A percentile compares a stretch with the other conserved stretches of the same genome.
phyloP scores from a whole-genome alignment of 2,888 invertebrate species.

The Chalcosyrphus nemorum region DNA sequence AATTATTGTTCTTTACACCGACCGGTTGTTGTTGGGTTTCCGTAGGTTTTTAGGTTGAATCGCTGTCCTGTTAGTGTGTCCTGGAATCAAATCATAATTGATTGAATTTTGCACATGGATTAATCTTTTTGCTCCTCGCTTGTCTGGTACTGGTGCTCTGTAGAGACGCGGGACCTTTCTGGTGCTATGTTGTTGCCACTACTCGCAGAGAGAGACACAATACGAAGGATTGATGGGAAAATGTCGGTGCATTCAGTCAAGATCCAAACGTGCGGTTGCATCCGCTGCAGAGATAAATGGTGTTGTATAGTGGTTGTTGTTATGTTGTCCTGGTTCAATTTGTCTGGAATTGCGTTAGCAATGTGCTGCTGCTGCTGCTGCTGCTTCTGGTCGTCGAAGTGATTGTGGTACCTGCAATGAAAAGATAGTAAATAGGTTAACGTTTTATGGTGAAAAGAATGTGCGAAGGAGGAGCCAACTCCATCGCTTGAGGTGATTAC shows the following conservation, averaged over 20 bases:
- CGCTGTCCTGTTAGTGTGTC: conserved; percentile 51
- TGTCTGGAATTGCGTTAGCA: conserved; percentile 62
- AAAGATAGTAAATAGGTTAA: conserved; percentile 60
- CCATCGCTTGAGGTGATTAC: conserved; percentile 26
- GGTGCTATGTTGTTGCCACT: not conserved
- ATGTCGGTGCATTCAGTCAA: conserved; percentile 69
- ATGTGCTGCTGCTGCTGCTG: conserved; percentile 49
- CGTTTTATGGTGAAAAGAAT: conserved; percentile 3
- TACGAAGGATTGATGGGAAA: conserved; percentile 63
- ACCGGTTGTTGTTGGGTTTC: conserved; percentile 32
- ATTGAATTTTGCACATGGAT: conserved; percentile 72
- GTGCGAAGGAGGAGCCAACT: not conserved
- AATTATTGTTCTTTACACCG: conserved; percentile 57
- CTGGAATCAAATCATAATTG: conserved; percentile 73
- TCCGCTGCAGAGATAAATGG: conserved; percentile 68
- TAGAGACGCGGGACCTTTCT: conserved; percentile 1
- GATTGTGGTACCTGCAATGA: conserved; percentile 55
- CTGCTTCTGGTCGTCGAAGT: no score
- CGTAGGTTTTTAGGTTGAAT: conserved; percentile 53
- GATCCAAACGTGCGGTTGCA: conserved; percentile 67
- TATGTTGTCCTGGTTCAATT: conserved; percentile 59
- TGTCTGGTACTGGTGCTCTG: not conserved
- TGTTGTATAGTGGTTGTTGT: conserved; percentile 46
- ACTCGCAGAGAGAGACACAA: not conserved
- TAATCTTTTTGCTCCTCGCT: conserved; percentile 60